Evolutionary conservation across 2,888 invertebrate genomes (phyloP).

Genomic region (Drosophila monieri): DNA sequence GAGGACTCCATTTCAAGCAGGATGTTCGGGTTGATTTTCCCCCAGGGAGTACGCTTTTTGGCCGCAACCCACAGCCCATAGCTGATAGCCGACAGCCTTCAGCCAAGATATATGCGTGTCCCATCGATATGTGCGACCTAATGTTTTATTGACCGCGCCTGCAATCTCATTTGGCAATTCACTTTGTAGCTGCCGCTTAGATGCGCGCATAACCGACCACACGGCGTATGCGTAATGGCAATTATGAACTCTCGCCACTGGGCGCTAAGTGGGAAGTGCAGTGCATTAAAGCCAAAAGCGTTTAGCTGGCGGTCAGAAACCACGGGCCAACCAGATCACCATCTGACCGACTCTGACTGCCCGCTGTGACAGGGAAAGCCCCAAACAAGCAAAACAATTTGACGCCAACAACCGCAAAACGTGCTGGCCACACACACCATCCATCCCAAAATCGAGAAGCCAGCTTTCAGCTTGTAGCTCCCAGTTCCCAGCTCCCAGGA

Average conservation of each 20-base stretch:
- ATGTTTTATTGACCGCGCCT: conserved; percentile 30
- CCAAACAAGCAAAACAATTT: conserved; percentile 75
- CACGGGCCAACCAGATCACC: conserved; percentile 56
- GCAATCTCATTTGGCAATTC: conserved; percentile 44
- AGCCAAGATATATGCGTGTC: conserved; percentile 12
- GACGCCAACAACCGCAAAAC: conserved; percentile 75
- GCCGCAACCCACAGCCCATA: background rate
- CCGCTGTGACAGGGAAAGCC: conserved; percentile 73
- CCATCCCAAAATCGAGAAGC: conserved; percentile 5
- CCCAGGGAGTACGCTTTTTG: conserved; percentile 13
- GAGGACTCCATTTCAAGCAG: conserved; percentile 24
- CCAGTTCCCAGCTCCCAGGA: background rate
- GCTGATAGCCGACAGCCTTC: background rate
- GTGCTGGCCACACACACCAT: conserved; percentile 50
- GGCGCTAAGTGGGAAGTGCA: conserved; percentile 56
- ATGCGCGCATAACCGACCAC: conserved; percentile 54
- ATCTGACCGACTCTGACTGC: conserved; percentile 59
- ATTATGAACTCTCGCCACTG: conserved; percentile 64
- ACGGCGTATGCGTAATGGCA: conserved; percentile 69
- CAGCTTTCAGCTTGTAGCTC: background rate
- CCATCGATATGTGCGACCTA: conserved; percentile 32
- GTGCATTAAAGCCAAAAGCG: conserved; percentile 75
- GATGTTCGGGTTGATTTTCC: conserved; percentile 34
- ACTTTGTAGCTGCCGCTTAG: conserved; percentile 24
- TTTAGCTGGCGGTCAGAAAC: conserved; percentile 64